Evolutionary conservation across 2,888 invertebrate species (phyloP), one percentile per base, ranked within the genome.

Genomic region (Margaritifera margaritifera): DNA sequence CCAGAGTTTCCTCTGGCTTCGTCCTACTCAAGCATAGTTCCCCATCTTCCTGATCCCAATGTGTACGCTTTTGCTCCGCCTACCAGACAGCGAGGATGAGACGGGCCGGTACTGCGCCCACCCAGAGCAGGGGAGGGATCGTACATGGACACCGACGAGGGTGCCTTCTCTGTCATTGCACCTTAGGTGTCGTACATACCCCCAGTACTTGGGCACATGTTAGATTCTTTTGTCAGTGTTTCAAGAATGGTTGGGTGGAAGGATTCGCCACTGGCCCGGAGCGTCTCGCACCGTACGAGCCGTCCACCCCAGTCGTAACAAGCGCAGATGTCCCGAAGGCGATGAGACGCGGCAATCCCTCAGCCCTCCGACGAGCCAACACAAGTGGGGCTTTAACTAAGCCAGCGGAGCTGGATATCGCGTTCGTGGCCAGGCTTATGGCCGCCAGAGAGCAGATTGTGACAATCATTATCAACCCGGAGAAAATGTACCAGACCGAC

Each of bases 141-240:
- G 72, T 77, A 75, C n/a, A n/a, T n/a, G n/a, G n/a, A n/a, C n/a
- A n/a, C n/a, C n/a, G n/a, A n/a, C n/a, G n/a, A n/a, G n/a, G n/a
- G n/a, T n/a, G n/a, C 78, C 79, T 76, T 51, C 70, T 74, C 93
- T 92, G 93, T 93, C 92, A 92, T 92, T 93, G 79, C 92, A 93
- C 93, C 92, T 92, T 92, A 90, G 92, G 92, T 92, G 92, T 91
- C 86, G 85, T 77, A 79, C 66, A n/a, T n/a, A 56, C 90, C 92
- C 92, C 92, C 91, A 91, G 92, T 92, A 93, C 93, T 93, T 91
- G 93, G 93, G 92, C 91, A 93, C 92, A 92, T 92, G 93, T 91
- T 93, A 92, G 92, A 93, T 93, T 93, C 92, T 93, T 93, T 93
- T 92, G 93, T 93, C 93, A 93, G 93, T 93, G 93, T 93, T 93